phyloP scores from a whole-genome alignment of 2,888 invertebrate genomes.

The Stegophylla sp. region DNA sequence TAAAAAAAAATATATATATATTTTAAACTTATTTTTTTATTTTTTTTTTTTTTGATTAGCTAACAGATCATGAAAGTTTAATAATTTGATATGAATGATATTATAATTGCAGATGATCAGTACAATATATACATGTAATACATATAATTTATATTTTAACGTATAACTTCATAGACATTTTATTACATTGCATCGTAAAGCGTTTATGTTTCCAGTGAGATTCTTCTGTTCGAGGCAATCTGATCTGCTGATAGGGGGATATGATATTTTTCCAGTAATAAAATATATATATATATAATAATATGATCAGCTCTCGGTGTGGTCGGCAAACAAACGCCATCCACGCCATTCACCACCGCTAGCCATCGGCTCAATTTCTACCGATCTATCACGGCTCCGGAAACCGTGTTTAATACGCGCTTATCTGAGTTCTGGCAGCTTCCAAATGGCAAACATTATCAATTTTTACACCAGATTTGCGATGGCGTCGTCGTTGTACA shows the following conservation, averaged over 20 bases:
- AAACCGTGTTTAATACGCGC: slow-evolving; percentile 43
- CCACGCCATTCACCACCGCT: not conserved
- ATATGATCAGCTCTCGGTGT: not conserved
- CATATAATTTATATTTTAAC: no score
- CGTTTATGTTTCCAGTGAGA: not conserved
- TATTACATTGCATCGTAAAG: not conserved
- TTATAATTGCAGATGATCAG: no score
- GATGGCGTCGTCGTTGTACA: slow-evolving; percentile 43
- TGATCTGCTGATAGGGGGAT: not conserved
- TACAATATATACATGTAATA: no score
- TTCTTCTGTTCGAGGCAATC: not conserved
- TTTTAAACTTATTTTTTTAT: no score
- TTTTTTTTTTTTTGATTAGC: no score
- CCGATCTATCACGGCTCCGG: slow-evolving; percentile 47
- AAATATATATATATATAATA: no score
- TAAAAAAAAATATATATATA: no score
- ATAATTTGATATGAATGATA: no score
- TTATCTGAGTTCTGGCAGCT: slow-evolving; percentile 53
- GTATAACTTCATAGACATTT: no score
- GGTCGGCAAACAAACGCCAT: slow-evolving; percentile 31
- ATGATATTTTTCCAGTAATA: slow-evolving; percentile 26
- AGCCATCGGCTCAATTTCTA: slow-evolving; percentile 40
- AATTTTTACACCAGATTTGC: slow-evolving; percentile 55
- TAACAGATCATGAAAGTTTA: no score
- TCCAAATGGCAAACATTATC: slow-evolving; percentile 53